Conservation (phyloP, 2,888 invertebrate species). For the Pyrrhosoma nymphula region DNA sequence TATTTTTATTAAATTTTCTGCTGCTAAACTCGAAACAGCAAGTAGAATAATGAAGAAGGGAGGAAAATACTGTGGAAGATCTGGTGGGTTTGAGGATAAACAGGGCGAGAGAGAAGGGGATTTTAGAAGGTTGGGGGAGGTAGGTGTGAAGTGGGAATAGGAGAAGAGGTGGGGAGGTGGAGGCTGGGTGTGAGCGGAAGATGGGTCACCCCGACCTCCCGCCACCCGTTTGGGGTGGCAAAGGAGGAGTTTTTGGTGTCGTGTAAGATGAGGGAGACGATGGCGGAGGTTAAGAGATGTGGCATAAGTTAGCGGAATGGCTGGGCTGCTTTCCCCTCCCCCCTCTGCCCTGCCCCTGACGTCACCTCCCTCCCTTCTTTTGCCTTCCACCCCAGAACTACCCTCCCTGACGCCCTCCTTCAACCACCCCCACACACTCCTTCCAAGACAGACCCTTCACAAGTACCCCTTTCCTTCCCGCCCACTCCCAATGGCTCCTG, state of each 20-base stretch:
- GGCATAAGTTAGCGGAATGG: constrained; percentile 17
- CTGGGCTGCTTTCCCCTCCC: not conserved
- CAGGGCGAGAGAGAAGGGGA: no score
- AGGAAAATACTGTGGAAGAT: no score
- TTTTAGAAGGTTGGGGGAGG: no score
- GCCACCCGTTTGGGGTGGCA: not conserved
- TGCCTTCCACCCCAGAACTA: not conserved
- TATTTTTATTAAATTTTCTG: no score
- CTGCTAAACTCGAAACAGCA: not conserved
- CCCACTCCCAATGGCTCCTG: not conserved
- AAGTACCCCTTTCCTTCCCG: not conserved
- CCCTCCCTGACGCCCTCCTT: not conserved
- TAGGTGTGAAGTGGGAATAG: not conserved
- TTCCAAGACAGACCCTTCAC: not conserved
- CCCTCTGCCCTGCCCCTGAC: not conserved
- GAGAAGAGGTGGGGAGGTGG: not conserved
- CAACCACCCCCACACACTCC: not conserved
- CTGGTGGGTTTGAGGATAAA: not conserved
- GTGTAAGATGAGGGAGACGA: constrained; percentile 35
- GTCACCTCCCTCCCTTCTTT: not conserved
- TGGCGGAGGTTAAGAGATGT: constrained; percentile 37
- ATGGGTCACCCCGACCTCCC: not conserved
- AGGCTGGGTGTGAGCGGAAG: not conserved
- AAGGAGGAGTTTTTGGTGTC: not conserved
- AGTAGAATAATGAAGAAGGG: not conserved